Base-by-base conservation (phyloP, 2,888 invertebrate species). In the Parochlus steinenii region DNA sequence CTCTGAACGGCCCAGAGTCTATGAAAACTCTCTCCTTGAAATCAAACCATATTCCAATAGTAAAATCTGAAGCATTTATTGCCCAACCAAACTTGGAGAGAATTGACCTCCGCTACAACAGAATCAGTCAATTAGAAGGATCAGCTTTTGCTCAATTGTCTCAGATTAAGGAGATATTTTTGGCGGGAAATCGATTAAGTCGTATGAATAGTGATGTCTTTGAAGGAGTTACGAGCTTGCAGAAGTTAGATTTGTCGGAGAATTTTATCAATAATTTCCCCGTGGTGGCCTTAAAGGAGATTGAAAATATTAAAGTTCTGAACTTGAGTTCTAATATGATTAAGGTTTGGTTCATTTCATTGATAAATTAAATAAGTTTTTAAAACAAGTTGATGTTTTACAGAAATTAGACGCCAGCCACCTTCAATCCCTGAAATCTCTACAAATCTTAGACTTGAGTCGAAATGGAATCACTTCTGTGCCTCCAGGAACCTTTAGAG, bases 241-340 rank as follows among this genome's bases (percentile, higher is more conserved):
- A 79, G 46, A 74, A 74, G 45, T 61, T 93, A 43, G 85, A 89
- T 53, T 62, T 93, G 17, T 82, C 86, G 0, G 75, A 80, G 49
- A 92, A 92, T 62, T 85, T 83, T 52, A 73, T 90, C 37, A 64
- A 66, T 2, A 79, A 80, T 51, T 81, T 86, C 50, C 87, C 87
- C 4, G 70, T 72, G 1, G 73, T 79, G 7, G 78, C 85, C 0
- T 53, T 87, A 28, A 74, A 76, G 49, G 65, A 73, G 18, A 69
- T 87, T 45, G 58, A 61, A 15, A 69, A 69, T 37, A 57, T 90
- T 15, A 74, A 72, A 50, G 71, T 74, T 42, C 61, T 89, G 41
- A 82, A 85, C 56, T 61, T 87, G 23, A 83, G 83, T 10, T 79
- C 83, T 42, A 89, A 89, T 59, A 71, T 85, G 62, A 76, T 89